These are phyloP conservation scores for Actenoides lindsayi DNA, from an alignment of 2,113 vertebrate genomes.

Conservation along the genomic window DNA sequence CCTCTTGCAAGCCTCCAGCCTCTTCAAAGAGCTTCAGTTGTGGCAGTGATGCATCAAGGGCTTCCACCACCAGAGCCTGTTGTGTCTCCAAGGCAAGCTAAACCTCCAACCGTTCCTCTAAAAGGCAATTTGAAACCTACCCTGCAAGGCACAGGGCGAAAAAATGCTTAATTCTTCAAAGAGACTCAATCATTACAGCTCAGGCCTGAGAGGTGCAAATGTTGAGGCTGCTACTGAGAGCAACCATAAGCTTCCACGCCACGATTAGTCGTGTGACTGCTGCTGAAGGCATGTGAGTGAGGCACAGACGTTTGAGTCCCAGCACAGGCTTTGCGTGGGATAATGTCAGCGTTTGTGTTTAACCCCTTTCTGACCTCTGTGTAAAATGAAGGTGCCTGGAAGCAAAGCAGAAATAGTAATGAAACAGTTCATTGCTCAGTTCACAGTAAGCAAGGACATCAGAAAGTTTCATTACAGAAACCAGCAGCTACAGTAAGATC, in stretches of 20 bases:
- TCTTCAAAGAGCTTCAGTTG: neutral
- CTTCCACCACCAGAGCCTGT: neutral
- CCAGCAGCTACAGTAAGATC: constrained; percentile 37
- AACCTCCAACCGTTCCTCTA: neutral
- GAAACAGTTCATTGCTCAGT: constrained; percentile 51
- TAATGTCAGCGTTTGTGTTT: neutral
- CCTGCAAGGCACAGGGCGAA: neutral
- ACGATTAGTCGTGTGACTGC: neutral
- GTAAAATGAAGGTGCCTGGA: constrained; percentile 33
- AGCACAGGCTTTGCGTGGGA: neutral
- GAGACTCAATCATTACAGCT: neutral
- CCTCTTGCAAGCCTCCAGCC: neutral
- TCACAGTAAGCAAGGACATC: constrained; percentile 52
- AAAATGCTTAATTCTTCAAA: neutral
- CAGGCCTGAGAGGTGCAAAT: neutral
- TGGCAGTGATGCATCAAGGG: neutral
- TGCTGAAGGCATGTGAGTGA: neutral
- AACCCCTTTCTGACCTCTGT: constrained; percentile 16
- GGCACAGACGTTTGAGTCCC: neutral
- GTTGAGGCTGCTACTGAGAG: neutral
- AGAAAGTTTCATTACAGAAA: constrained; percentile 51
- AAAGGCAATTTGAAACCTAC: neutral
- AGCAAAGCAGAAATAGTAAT: constrained; percentile 42
- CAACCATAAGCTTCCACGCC: neutral
- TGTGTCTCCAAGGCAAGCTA: neutral